Conservation (phyloP, 2,113 vertebrate species). For the Scolopax mira region DNA sequence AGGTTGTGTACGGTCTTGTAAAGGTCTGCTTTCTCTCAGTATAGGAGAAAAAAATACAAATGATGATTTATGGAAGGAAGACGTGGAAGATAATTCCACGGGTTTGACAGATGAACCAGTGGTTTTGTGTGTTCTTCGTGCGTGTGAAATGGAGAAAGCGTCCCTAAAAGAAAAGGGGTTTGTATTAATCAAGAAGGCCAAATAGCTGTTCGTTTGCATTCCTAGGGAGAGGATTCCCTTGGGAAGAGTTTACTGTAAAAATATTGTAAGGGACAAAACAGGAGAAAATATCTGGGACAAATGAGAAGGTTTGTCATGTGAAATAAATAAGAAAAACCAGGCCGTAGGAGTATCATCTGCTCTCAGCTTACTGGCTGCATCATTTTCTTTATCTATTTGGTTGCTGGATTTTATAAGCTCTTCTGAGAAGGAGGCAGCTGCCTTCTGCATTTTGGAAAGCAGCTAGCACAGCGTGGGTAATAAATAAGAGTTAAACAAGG, state of each 20-base stretch:
- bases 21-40: neutral
- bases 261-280: neutral
- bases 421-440: neutral
- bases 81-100: neutral
- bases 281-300: neutral
- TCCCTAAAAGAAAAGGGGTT: neutral
- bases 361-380: neutral
- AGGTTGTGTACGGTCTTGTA: fast-evolving
- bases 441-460: neutral
- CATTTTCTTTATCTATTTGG: neutral
- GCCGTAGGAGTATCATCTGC: neutral
- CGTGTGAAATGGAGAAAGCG: neutral
- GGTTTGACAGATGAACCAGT: neutral
- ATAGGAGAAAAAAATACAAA: neutral
- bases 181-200: neutral
- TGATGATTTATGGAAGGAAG: neutral
- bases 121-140: neutral
- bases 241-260: neutral
- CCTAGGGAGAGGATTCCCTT: neutral
- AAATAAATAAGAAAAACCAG: neutral
- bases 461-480: neutral
- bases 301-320: neutral
- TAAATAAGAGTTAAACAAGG: neutral
- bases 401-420: neutral
- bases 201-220: neutral